Evolutionary conservation across 2,113 vertebrate species (phyloP).

Genomic region (Tragelaphus imberbis): DNA sequence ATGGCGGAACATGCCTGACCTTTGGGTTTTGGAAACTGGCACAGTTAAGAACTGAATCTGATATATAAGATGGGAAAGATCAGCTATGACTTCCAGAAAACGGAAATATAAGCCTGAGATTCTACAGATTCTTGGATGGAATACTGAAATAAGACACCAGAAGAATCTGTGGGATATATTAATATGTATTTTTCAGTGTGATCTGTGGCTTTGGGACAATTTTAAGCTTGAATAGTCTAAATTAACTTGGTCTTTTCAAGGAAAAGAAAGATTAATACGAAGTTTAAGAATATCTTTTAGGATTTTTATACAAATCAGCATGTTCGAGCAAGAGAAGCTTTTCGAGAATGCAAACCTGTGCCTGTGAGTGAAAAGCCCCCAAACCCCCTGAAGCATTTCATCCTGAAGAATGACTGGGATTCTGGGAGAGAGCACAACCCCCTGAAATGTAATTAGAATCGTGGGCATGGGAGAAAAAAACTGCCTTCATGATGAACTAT

Average conservation of each 20-base stretch:
- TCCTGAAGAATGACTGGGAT: neutral
- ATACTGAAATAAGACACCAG: slow-evolving; percentile 25
- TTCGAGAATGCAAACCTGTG: neutral
- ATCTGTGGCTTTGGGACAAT: slow-evolving; percentile 14
- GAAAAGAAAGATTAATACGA: neutral
- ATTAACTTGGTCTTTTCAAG: slow-evolving; percentile 3
- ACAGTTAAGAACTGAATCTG: neutral
- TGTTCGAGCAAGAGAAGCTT: neutral
- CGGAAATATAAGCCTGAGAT: neutral
- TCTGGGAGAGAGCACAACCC: slow-evolving; percentile 27
- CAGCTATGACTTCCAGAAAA: neutral
- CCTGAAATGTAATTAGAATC: slow-evolving; percentile 35
- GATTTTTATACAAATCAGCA: neutral
- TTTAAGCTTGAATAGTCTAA: slow-evolving; percentile 17
- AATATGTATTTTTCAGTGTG: neutral
- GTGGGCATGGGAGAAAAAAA: slow-evolving; percentile 38
- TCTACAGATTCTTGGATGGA: slow-evolving; percentile 6
- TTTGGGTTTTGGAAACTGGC: neutral
- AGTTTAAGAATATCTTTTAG: neutral
- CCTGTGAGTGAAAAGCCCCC: neutral
- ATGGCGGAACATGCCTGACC: neutral
- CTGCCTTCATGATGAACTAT: neutral
- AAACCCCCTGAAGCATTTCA: neutral
- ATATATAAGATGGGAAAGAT: neutral
- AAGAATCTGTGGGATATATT: neutral